Conservation (phyloP, 2,797 vertebrate genomes). For the Glyptemys insculpta region DNA sequence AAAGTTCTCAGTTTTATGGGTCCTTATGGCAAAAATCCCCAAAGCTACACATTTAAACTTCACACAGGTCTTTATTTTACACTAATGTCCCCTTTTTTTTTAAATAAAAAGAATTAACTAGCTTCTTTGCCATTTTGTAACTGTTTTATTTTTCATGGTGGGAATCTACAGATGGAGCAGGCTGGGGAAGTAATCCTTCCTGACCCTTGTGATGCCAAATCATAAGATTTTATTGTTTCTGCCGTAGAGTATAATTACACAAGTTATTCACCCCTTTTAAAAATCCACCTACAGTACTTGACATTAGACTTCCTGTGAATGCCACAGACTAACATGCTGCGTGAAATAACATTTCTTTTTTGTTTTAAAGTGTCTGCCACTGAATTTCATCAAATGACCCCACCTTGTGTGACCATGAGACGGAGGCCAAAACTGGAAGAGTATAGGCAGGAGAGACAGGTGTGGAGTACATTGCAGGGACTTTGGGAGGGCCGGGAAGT, state of each 20-base stretch:
- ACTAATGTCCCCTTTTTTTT: background rate
- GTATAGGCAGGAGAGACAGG: background rate
- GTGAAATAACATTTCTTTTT: background rate
- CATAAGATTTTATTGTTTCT: too few relatives aligned
- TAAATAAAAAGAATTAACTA: too few relatives aligned
- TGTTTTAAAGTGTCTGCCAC: background rate
- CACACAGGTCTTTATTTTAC: background rate
- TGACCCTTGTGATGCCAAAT: too few relatives aligned
- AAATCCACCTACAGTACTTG: too few relatives aligned
- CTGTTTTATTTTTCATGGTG: too few relatives aligned
- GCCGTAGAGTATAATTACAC: too few relatives aligned
- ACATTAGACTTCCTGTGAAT: too few relatives aligned
- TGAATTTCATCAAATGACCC: background rate
- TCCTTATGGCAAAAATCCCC: background rate
- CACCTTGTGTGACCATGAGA: background rate
- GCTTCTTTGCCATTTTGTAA: too few relatives aligned
- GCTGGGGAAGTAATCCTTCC: too few relatives aligned
- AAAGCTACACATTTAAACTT: background rate
- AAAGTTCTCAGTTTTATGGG: background rate
- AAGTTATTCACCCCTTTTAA: too few relatives aligned
- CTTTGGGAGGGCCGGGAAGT: background rate
- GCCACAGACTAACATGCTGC: too few relatives aligned
- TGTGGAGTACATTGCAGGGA: background rate
- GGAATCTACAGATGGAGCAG: too few relatives aligned
- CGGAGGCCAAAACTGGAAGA: background rate